Percentiles rank a stretch among this genome's conserved stretches.
Conservation (phyloP, 2,113 vertebrate species). For the Cephalophus harveyi region DNA sequence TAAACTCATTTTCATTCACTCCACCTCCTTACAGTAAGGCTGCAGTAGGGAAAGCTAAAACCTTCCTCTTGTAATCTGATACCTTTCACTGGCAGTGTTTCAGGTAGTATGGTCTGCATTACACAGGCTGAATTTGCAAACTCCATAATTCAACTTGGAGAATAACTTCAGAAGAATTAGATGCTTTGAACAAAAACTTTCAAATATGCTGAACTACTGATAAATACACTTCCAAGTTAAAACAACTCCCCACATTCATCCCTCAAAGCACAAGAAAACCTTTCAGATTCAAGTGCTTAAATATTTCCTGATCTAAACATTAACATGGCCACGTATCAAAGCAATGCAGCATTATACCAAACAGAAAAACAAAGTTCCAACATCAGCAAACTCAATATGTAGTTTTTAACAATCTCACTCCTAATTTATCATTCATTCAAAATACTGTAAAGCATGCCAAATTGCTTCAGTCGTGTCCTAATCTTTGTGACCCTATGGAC, state of each 20-base stretch:
- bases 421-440: background rate
- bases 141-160: slow-evolving; percentile 5
- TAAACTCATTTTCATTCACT: background rate
- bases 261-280: background rate
- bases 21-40: background rate
- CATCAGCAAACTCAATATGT: background rate
- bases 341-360: background rate
- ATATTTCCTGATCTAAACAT: background rate
- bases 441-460: background rate
- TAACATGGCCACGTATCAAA: background rate
- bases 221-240: slow-evolving; percentile 21
- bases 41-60: slow-evolving; percentile 27
- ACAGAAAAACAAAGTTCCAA: background rate
- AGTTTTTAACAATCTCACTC: background rate
- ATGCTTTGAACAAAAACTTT: background rate
- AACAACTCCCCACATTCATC: background rate
- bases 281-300: background rate
- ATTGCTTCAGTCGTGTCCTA: background rate
- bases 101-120: background rate
- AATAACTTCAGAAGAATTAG: slow-evolving; percentile 23
- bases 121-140: slow-evolving; percentile 5
- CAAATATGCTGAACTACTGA: background rate
- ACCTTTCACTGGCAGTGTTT: slow-evolving; percentile 20
- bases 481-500: background rate
- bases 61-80: slow-evolving; percentile 18